phyloP scores from a whole-genome alignment of 2,113 vertebrate genomes.

The Melospiza georgiana region DNA sequence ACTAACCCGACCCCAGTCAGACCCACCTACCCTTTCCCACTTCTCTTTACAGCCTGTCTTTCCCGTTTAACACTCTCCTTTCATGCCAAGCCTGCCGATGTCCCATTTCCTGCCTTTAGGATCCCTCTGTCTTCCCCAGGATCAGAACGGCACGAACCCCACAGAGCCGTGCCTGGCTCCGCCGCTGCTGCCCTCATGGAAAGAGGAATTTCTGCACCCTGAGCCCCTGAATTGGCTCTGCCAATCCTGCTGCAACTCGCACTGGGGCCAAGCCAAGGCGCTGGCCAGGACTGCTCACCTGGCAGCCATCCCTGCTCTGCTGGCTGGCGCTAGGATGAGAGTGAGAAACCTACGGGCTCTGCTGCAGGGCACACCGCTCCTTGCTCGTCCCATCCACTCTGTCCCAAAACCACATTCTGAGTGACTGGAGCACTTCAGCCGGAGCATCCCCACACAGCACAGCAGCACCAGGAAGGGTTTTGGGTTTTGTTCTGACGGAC shows the following conservation, averaged over 20 bases:
- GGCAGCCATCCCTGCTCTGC: background rate
- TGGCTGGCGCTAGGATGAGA: background rate
- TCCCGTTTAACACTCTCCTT: background rate
- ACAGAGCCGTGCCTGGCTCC: background rate
- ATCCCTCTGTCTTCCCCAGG: background rate
- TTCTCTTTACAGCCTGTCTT: background rate
- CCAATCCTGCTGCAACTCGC: background rate
- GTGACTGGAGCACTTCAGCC: background rate
- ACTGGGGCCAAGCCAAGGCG: background rate
- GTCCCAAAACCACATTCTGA: background rate
- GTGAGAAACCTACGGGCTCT: background rate
- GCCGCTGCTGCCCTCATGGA: background rate
- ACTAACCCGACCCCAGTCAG: background rate
- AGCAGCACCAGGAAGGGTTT: rapidly evolving
- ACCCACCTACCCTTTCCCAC: background rate
- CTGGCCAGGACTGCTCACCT: background rate
- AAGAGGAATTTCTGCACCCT: background rate
- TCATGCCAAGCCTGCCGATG: background rate
- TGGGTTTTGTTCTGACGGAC: background rate
- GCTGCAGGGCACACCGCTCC: background rate
- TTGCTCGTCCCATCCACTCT: background rate
- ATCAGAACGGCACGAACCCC: background rate
- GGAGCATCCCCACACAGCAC: background rate
- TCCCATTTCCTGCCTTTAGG: background rate
- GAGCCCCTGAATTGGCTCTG: background rate